These are phyloP conservation scores for Carcharodon carcharias DNA, from an alignment of 2,797 vertebrate genomes.

Conservation along the genomic window DNA sequence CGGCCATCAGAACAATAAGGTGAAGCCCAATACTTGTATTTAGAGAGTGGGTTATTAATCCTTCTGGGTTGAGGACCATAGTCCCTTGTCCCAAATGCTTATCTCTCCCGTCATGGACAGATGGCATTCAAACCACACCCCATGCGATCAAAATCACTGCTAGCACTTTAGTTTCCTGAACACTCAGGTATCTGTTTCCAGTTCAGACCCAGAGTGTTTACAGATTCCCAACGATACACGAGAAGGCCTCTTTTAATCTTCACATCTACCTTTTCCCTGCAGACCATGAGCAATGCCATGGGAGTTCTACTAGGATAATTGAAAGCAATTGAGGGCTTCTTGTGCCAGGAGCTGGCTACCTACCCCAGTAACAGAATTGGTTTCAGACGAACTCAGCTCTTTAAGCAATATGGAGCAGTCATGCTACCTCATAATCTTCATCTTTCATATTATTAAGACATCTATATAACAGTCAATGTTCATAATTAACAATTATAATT, in stretches of 20 bases:
- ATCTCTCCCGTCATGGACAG: neutral
- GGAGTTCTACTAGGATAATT: neutral
- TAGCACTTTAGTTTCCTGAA: neutral
- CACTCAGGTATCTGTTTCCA: neutral
- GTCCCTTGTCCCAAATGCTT: neutral
- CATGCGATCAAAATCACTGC: neutral
- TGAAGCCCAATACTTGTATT: neutral
- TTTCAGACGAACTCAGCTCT: neutral
- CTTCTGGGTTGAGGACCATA: neutral
- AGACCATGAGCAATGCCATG: too few relatives aligned
- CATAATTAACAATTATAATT: neutral
- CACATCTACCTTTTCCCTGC: neutral
- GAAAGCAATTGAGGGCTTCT: neutral
- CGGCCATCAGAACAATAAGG: neutral
- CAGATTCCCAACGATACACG: neutral
- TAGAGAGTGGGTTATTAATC: neutral
- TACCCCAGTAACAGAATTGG: neutral
- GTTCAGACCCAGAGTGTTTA: neutral
- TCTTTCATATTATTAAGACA: neutral
- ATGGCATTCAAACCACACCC: neutral
- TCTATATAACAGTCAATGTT: neutral
- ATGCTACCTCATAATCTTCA: neutral
- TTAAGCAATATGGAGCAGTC: neutral
- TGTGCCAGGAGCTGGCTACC: neutral
- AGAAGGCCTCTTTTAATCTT: neutral